Conservation (phyloP, 1,140 invertebrate genomes). For the Drosophila orosa region DNA sequence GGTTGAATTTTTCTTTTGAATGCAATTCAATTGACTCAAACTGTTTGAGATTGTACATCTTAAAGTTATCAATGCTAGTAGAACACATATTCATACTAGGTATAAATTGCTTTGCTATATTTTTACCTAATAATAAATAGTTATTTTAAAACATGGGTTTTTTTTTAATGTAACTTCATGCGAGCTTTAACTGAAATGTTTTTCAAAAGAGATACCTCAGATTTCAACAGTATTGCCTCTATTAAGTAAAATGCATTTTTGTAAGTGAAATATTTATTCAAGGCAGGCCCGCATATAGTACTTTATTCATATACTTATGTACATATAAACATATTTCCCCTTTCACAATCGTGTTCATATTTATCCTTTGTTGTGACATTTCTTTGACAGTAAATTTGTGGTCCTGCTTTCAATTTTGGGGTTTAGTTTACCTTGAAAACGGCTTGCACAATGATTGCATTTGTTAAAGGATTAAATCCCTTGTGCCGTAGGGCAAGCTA, state of each 20-base stretch:
- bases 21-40: conserved; percentile 14
- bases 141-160: neutral
- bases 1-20: conserved; percentile 8
- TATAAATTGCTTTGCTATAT: neutral
- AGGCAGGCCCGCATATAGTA: neutral
- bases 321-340: neutral
- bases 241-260: neutral
- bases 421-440: neutral
- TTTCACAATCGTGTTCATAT: neutral
- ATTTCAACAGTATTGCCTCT: neutral
- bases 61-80: neutral
- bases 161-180: neutral
- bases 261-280: neutral
- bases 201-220: neutral
- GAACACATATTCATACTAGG: too few relatives aligned
- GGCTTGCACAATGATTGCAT: conserved; percentile 1
- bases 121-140: neutral
- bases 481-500: neutral
- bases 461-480: conserved; percentile 2
- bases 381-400: neutral
- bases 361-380: neutral
- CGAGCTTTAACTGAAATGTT: neutral
- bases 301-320: neutral
- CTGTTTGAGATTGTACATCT: neutral
- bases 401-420: neutral